These are phyloP conservation scores for Phytoseiulus persimilis DNA, from an alignment of 2,888 invertebrate genomes.

Conservation along the genomic window DNA sequence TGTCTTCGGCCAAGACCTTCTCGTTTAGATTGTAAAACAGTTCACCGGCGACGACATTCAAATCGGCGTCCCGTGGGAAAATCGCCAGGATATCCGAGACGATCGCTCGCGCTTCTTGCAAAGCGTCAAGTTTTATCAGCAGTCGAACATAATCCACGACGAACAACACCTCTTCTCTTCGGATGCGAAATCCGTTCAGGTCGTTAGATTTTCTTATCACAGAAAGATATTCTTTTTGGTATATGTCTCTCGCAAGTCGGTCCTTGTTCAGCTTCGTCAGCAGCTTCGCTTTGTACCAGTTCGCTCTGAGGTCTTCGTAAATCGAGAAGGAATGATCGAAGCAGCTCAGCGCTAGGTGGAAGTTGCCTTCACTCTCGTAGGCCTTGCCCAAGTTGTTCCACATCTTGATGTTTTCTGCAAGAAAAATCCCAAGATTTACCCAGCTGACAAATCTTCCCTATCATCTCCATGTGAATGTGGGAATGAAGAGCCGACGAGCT, in stretches of 20 bases:
- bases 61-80: slow-evolving; percentile 10
- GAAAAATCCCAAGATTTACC: neutral
- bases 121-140: slow-evolving; percentile 12
- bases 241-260: neutral
- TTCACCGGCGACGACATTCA: slow-evolving; percentile 9
- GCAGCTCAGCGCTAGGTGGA: slow-evolving; percentile 16
- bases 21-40: slow-evolving; percentile 26
- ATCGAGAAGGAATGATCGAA: neutral
- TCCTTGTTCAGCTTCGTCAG: slow-evolving; percentile 7
- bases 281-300: slow-evolving; percentile 29
- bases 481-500: no score
- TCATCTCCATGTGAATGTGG: no score
- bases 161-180: slow-evolving; percentile 20
- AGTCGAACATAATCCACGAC: slow-evolving; percentile 31
- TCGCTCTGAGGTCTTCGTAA: neutral
- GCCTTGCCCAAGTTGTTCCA: slow-evolving; percentile 30
- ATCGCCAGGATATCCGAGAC: neutral
- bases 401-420: slow-evolving; percentile 33
- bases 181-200: neutral
- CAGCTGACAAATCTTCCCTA: no score
- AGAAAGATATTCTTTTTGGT: slow-evolving; percentile 25
- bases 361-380: slow-evolving; percentile 11
- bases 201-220: neutral
- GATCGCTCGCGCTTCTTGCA: slow-evolving; percentile 7
- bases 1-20: neutral